Base-by-base conservation (phyloP, 2,113 vertebrate species). In the Isurus oxyrinchus region DNA sequence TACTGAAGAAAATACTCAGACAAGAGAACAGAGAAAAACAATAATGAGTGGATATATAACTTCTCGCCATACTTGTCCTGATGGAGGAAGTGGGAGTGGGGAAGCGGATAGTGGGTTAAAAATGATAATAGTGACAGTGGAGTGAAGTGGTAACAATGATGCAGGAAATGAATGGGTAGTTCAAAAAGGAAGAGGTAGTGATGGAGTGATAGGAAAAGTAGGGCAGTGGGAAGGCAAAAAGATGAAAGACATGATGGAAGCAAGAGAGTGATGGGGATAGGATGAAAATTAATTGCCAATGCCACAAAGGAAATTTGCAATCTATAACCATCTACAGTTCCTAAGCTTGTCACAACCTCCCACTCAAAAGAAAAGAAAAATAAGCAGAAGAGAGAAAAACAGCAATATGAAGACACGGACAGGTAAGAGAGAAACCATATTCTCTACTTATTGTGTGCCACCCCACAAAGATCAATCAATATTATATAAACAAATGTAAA, bases 21-120 rank as follows among this genome's bases (percentile, higher is more conserved):
- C 16, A 11, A 25, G 53, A 57, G 49, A 88, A 27, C 31, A 91
- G 31, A 35, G 31, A 61, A 31, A 91, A 91, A 35, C 35, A 0
- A 91, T 91, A 11, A 35, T 53, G 27, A 90, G 88, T 61, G 53
- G 31, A 35, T 57, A 6, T 55, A 88, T 88, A 55, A 10, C 86
- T 25, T 88, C 25, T 88, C 16, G 31, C 53, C 23, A 57, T 25
- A 6, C 67, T 27, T 27, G 3, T 21, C 25, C 31, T 23, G 97
- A 97, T 97, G 97, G 97, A 97, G 97, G 97, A 97, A 97, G 97
- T 97, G 96, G 96, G 96, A 97, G 97, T 97, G 96, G 96, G 96
- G 59, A 87, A 97, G 97, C 97, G 97, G 97, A 96, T 97, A 96
- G 97, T 96, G 97, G 97, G 97, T 97, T 97, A 97, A 97, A 97